Evolutionary conservation across 2,113 vertebrate species (phyloP), one percentile per base, ranked within the genome.

Genomic region (Burhinus oedicnemus): DNA sequence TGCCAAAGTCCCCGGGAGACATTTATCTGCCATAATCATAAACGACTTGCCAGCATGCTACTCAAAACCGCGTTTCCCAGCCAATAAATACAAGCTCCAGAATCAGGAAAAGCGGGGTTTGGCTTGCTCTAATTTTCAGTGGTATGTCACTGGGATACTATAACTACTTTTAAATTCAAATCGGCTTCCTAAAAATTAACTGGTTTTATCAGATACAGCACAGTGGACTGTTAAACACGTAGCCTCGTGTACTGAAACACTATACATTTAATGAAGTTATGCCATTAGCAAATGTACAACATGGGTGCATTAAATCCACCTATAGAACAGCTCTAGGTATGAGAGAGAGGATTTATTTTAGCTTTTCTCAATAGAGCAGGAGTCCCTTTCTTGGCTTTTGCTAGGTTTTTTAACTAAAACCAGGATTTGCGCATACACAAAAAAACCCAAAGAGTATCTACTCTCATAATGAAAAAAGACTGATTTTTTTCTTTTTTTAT

Each of bases 271-370:
- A 97, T 96, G 95, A 97, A 96, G 87, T 97, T 97, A 97, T 90
- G 96, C 93, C 93, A 97, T 97, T 97, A 97, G 96, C 96, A 97
- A 97, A 97, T 97, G 95, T 97, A 97, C 97, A 97, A 97, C 96
- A 96, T 95, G 90, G 96, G 97, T 96, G 97, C 94, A 97, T 97
- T 95, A 93, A 96, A 95, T 94, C 93, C 91, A 97, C 94, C 95
- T 96, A 95, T 88, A 91, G 93, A 96, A 97, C 93, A 95, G 93
- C 95, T 95, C 94, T 90, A 93, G 0, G 14, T 95, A 95, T 44
- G 95, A 97, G 89, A 96, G 76, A 94, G 86, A 96, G 85, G 71
- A 89, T 83, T 97, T 93, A 88, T 95, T 96, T 97, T 71, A 94
- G 83, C 79, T 92, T 97, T 95, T 96, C 89, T 95, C 96, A 89